Percentiles rank a stretch among this genome's conserved stretches.
These are phyloP conservation scores for Sebastes cheni DNA, from an alignment of 2,797 vertebrate genomes.

Conservation along the genomic window DNA sequence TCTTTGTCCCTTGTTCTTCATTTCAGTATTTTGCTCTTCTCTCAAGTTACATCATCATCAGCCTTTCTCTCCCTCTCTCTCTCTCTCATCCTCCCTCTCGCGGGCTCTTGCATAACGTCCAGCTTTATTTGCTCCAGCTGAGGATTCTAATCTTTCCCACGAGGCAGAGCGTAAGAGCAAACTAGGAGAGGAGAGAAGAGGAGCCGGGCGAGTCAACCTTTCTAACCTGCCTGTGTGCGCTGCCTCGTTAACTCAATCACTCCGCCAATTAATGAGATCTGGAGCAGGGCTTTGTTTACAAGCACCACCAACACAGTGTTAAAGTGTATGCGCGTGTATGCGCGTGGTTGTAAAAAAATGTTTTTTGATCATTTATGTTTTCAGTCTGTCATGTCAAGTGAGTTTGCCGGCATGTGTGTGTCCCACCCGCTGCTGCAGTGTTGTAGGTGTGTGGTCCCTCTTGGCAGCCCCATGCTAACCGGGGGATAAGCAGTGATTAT, in stretches of 20 bases:
- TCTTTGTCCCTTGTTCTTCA: slow-evolving; percentile 15
- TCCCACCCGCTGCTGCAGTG: slow-evolving; percentile 9
- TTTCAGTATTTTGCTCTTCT: slow-evolving; percentile 58
- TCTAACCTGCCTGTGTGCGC: slow-evolving; percentile 50
- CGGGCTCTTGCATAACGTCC: slow-evolving; percentile 78
- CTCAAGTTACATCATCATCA: slow-evolving; percentile 75
- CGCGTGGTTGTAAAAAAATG: slow-evolving; percentile 7
- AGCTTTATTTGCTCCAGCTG: slow-evolving; percentile 83
- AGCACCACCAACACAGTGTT: slow-evolving; percentile 22
- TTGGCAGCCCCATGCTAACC: slow-evolving; percentile 36
- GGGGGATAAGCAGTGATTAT: slow-evolving; percentile 61
- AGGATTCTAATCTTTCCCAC: slow-evolving; percentile 80
- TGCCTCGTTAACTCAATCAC: slow-evolving; percentile 66
- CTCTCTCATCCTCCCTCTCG: slow-evolving; percentile 35
- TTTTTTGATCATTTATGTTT: slow-evolving; percentile 22
- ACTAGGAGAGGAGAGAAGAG: slow-evolving; percentile 53
- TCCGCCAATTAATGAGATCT: slow-evolving; percentile 64
- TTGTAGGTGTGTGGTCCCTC: slow-evolving; percentile 35
- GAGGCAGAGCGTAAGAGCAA: slow-evolving; percentile 63
- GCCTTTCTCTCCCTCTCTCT: slow-evolving; percentile 36
- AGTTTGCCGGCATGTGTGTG: not conserved
- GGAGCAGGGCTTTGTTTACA: slow-evolving; percentile 53
- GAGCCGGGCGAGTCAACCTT: slow-evolving; percentile 39
- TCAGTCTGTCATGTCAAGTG: slow-evolving; percentile 24
- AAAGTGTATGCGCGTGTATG: not conserved